Conservation (phyloP, 2,113 vertebrate species). For the Lampris megalopsis region DNA sequence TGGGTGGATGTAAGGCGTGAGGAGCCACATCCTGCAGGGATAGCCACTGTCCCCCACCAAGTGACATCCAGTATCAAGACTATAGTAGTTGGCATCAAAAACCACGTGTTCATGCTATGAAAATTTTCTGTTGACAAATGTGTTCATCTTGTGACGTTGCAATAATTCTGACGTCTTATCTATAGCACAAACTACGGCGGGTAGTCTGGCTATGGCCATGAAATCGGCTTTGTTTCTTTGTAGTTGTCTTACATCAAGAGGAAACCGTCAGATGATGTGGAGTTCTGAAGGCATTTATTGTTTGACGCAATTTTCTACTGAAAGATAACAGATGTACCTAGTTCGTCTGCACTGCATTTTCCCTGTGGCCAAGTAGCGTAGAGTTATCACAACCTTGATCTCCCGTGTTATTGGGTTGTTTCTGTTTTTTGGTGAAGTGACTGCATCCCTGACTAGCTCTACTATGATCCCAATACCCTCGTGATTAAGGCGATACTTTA, state of each 20-base stretch:
- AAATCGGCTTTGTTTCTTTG: too few relatives aligned
- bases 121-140: background rate
- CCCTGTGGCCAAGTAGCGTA: too few relatives aligned
- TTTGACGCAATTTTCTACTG: background rate
- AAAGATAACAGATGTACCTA: background rate
- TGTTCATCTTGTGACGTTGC: background rate
- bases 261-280: conserved; percentile 1
- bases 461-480: too few relatives aligned
- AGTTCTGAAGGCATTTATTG: background rate
- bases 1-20: background rate
- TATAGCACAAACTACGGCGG: background rate
- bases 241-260: background rate
- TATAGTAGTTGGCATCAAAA: background rate
- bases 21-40: background rate
- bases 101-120: background rate
- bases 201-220: background rate
- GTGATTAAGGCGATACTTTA: too few relatives aligned
- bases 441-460: too few relatives aligned
- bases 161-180: background rate
- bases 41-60: too few relatives aligned
- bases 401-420: too few relatives aligned
- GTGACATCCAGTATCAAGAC: too few relatives aligned
- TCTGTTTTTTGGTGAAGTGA: too few relatives aligned
- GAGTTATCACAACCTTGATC: too few relatives aligned
- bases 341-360: background rate